Conservation (phyloP, 53 echinoderm and acorn worm species). For the Hippasteria phrygiana region DNA sequence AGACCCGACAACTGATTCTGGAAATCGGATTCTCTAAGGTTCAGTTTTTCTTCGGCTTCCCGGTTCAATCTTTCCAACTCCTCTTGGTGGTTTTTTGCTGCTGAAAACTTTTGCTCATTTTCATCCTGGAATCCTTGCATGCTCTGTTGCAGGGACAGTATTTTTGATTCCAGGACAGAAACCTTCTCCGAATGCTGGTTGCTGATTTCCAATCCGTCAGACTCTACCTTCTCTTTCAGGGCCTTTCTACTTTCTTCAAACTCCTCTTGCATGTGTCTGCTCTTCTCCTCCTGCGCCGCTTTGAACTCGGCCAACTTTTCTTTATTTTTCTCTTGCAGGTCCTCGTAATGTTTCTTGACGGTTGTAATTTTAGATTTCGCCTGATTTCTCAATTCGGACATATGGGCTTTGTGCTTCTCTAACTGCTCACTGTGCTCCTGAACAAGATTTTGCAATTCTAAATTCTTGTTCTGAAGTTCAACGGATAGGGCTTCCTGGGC, state of each 20-base stretch:
- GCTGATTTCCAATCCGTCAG: conserved; percentile 21
- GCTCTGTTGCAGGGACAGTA: conserved; percentile 41
- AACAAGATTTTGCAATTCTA: conserved; percentile 63
- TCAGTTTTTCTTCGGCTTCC: conserved; percentile 73
- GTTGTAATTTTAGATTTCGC: conserved; percentile 77
- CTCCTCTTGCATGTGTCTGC: conserved; percentile 61
- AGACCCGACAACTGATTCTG: conserved; percentile 84
- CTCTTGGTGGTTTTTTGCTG: conserved; percentile 69
- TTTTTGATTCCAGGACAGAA: conserved; percentile 41
- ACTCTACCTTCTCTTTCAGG: conserved; percentile 56
- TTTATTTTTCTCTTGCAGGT: conserved; percentile 56
- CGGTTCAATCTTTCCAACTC: conserved; percentile 61
- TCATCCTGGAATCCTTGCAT: conserved; percentile 54
- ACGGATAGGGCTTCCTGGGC: conserved; percentile 24
- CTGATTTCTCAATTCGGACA: conserved; percentile 74
- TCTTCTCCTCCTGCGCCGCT: conserved; percentile 58
- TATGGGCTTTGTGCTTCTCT: conserved; percentile 64
- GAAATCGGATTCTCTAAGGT: conserved; percentile 82
- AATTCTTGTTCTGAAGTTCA: conserved; percentile 44
- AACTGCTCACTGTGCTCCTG: conserved; percentile 57
- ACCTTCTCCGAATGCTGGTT: conserved; percentile 56
- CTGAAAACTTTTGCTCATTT: conserved; percentile 62
- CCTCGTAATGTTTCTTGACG: conserved; percentile 75
- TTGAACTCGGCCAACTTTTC: conserved; percentile 54
- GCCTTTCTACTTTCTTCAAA: conserved; percentile 65